Base-by-base conservation (phyloP, 2,113 vertebrate genomes). In the Tringa solitaria region DNA sequence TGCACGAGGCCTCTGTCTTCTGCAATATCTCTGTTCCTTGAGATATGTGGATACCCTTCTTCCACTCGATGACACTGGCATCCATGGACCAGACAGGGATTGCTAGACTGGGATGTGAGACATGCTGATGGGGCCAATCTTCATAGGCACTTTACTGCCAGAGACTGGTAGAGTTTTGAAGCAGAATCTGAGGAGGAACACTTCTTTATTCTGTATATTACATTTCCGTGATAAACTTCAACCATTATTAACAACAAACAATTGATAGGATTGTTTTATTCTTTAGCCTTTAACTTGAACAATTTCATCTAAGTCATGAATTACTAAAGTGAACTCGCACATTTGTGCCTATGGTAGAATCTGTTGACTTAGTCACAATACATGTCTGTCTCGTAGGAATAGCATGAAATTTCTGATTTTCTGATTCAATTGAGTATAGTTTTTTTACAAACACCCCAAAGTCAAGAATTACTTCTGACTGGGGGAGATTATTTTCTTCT, bases 221-320 rank as follows among this genome's bases (percentile, higher is more conserved):
- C 39, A 69, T 27, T 79, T 61, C 39, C 45, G 39, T 43, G 43
- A 28, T 84, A 92, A 92, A 93, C 28, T 50, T 72, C 22, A 81
- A 46, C 23, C 30, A 18, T 83, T 79, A 70, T 54, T 86, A 87
- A 39, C 46, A 82, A 46, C 15, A 89, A 88, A 70, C 16, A 87
- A 75, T 67, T 37, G 72, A 37, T 50, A 81, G 20, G 33, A 75
- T 76, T 85, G 35, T 35, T 96, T 94, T 78, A 65, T 87, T 89
- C 51, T 77, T 95, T 72, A 95, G 81, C 69, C 48, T 94, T 96
- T 91, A 89, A 91, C 79, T 53, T 68, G 63, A 84, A 86, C 39
- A 89, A 82, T 91, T 93, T 87, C 10, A 84, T 72, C 43, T 82
- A 89, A 82, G 35, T 76, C 70, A 26, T 93, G 57, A 68, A 6